Percentiles rank a stretch among this genome's conserved stretches.
Evolutionary conservation across 2,888 invertebrate genomes (phyloP).

Genomic region (Isoperla grammatica): DNA sequence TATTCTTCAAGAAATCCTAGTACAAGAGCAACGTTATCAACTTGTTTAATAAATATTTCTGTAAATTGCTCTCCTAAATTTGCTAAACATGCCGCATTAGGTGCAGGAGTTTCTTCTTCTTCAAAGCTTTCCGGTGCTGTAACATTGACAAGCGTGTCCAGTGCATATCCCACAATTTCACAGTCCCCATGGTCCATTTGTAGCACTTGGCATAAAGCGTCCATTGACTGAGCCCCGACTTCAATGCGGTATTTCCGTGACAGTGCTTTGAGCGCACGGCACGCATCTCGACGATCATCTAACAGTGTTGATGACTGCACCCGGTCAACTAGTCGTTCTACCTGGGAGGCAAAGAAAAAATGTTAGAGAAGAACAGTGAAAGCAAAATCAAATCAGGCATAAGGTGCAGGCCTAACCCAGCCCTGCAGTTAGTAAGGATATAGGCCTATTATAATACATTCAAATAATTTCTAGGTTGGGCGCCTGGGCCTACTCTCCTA

Average conservation of each 20-base stretch:
- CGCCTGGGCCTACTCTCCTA: too few species aligned
- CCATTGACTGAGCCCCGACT: slow-evolving; percentile 91
- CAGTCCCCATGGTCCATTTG: slow-evolving; percentile 84
- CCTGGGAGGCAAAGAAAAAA: slow-evolving; percentile 53
- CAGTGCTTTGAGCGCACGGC: slow-evolving; percentile 86
- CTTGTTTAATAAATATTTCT: slow-evolving; percentile 91
- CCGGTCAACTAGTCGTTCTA: slow-evolving; percentile 89
- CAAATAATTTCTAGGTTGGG: too few species aligned
- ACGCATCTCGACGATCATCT: slow-evolving; percentile 94
- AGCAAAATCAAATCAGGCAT: slow-evolving; percentile 12
- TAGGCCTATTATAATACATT: too few species aligned
- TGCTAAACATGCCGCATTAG: slow-evolving; percentile 21
- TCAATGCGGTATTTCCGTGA: slow-evolving; percentile 90
- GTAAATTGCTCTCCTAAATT: slow-evolving; percentile 92
- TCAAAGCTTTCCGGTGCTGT: slow-evolving; percentile 76
- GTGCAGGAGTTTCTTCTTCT: slow-evolving; percentile 30
- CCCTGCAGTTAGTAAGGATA: too few species aligned
- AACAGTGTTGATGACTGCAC: slow-evolving; percentile 87
- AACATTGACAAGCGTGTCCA: slow-evolving; percentile 89
- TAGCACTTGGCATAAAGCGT: slow-evolving; percentile 69
- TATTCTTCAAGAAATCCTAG: slow-evolving; percentile 87
- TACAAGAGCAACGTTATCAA: slow-evolving; percentile 75
- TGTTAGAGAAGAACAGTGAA: slow-evolving; percentile 30
- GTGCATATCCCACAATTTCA: slow-evolving; percentile 85
- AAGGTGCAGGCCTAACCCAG: too few species aligned